Percentiles rank a stretch among this genome's conserved stretches.
These are phyloP conservation scores for Drosophila meridiana DNA, from an alignment of 2,888 invertebrate genomes.

Conservation along the genomic window DNA sequence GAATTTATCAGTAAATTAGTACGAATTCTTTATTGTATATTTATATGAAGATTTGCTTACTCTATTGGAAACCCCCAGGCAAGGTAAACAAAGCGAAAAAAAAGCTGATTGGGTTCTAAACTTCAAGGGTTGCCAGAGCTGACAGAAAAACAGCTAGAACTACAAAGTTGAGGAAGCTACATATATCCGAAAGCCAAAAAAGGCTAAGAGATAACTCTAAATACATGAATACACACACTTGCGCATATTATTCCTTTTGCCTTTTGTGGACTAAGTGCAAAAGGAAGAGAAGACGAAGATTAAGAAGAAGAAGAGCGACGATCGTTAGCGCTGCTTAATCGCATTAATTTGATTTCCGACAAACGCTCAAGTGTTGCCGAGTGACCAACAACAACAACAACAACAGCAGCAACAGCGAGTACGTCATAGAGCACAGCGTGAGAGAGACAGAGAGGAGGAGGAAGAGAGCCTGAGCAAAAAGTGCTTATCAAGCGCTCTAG, in stretches of 20 bases:
- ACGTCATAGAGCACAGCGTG: constrained; percentile 56
- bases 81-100: constrained; percentile 45
- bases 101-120: constrained; percentile 22
- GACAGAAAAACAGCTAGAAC: not conserved
- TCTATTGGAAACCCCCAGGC: constrained; percentile 38
- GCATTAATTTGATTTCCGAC: constrained; percentile 72
- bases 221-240: not conserved
- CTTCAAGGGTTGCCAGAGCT: constrained; percentile 32
- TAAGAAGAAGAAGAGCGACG: constrained; percentile 33
- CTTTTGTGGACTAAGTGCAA: constrained; percentile 32
- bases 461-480: constrained; percentile 10
- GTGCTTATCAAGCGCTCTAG: constrained; percentile 60
- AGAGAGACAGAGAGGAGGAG: constrained; percentile 9
- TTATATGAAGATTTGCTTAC: constrained; percentile 47
- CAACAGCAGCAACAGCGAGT: constrained; percentile 34
- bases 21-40: constrained; percentile 48
- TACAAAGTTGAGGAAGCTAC: not conserved
- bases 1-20: constrained; percentile 49
- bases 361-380: constrained; percentile 56
- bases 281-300: constrained; percentile 1
- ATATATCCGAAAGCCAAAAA: not conserved
- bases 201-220: not conserved
- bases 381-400: constrained; percentile 29
- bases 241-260: constrained; percentile 14
- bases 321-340: constrained; percentile 61